These are phyloP conservation scores for Ferdinandea cuprea DNA, from an alignment of 2,888 invertebrate genomes.

Conservation along the genomic window DNA sequence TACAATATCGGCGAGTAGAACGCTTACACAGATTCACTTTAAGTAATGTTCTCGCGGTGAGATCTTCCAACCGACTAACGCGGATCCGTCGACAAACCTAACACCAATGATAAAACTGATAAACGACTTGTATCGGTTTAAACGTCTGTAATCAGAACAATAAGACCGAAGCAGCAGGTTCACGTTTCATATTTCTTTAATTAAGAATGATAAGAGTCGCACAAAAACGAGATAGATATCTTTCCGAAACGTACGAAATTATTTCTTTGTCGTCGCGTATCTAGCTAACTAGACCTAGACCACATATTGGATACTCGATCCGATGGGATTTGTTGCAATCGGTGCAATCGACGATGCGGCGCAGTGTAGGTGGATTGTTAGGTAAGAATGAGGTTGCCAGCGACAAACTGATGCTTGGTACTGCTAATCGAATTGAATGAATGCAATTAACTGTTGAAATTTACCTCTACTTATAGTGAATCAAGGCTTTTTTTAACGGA, in stretches of 20 bases:
- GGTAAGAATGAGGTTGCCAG: constrained; percentile 34
- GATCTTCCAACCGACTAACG: constrained; percentile 49
- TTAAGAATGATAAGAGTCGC: constrained; percentile 58
- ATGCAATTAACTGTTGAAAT: constrained; percentile 45
- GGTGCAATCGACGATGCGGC: constrained; percentile 22
- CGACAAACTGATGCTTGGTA: constrained; percentile 21
- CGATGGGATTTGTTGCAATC: constrained; percentile 3
- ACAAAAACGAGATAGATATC: constrained; percentile 26
- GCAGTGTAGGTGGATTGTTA: constrained; percentile 23
- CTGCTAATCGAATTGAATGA: constrained; percentile 19
- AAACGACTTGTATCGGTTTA: constrained; percentile 39
- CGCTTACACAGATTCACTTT: constrained; percentile 12
- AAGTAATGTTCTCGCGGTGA: constrained; percentile 35
- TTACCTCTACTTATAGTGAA: constrained; percentile 31
- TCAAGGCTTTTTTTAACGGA: not conserved
- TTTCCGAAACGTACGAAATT: not conserved
- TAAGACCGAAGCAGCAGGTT: constrained; percentile 26
- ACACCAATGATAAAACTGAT: constrained; percentile 25
- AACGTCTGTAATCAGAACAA: constrained; percentile 51
- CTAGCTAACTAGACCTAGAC: constrained; percentile 16
- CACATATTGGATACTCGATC: constrained; percentile 48
- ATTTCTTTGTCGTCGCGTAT: constrained; percentile 15
- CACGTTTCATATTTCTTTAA: constrained; percentile 46
- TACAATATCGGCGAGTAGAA: no score
- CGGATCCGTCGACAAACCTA: constrained; percentile 2